Evolutionary conservation across 2,888 invertebrate genomes (phyloP).

Genomic region (Ophion slaviceki): DNA sequence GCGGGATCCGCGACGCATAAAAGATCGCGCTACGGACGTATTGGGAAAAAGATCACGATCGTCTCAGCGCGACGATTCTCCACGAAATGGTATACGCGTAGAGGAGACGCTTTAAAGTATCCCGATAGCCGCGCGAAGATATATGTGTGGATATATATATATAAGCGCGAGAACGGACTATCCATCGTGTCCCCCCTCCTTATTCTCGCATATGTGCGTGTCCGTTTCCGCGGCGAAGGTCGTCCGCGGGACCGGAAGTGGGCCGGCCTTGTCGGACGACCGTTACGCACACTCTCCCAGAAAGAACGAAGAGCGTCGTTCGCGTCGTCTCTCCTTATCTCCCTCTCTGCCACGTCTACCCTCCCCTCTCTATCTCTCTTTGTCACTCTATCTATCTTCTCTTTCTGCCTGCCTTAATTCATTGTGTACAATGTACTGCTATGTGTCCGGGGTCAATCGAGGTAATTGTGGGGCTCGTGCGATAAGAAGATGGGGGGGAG

Average conservation of each 20-base stretch:
- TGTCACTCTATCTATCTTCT: not conserved
- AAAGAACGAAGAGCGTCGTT: conserved; percentile 70
- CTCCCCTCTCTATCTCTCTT: not conserved
- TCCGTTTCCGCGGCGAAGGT: conserved; percentile 81
- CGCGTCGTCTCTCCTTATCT: conserved; percentile 19
- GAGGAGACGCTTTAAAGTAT: conserved; percentile 15
- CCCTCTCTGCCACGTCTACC: conserved; percentile 3
- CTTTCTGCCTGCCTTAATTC: conserved; percentile 15
- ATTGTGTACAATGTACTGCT: conserved; percentile 16
- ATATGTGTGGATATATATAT: conserved; percentile 51
- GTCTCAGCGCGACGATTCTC: conserved; percentile 1
- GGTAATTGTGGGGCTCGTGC: conserved; percentile 13
- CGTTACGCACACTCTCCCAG: conserved; percentile 77
- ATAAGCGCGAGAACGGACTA: conserved; percentile 50
- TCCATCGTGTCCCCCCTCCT: conserved; percentile 51
- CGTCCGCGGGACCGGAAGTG: conserved; percentile 81
- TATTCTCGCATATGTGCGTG: conserved; percentile 72
- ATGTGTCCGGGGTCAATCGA: not conserved
- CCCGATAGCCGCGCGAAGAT: conserved; percentile 3
- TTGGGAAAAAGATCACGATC: not conserved
- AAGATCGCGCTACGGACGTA: not conserved
- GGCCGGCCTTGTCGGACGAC: conserved; percentile 81
- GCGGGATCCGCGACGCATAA: not conserved
- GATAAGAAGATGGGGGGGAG: not conserved
- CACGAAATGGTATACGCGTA: conserved; percentile 28